These are phyloP conservation scores for Poecilobothrus nobilitatus DNA, from an alignment of 2,888 invertebrate genomes.

Conservation along the genomic window DNA sequence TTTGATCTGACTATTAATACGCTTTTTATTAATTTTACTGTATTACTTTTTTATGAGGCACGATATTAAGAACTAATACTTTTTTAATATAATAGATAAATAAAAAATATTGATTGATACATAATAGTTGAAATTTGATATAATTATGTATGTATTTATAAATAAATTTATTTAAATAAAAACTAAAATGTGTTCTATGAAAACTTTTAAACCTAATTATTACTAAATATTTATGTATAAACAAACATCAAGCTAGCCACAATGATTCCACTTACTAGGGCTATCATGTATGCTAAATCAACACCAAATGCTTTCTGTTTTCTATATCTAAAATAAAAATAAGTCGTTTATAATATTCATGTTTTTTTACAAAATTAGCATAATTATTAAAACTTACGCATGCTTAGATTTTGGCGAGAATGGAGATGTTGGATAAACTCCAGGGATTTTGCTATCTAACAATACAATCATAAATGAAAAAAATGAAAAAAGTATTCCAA, in stretches of 20 bases:
- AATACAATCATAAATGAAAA: conserved; percentile 54
- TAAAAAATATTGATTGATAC: no score
- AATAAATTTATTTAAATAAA: no score
- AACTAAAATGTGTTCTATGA: no score
- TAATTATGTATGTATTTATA: no score
- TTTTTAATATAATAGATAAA: no score
- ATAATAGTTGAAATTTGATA: no score
- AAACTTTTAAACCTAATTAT: no score
- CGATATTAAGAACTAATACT: no score
- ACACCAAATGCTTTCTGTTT: conserved; percentile 35
- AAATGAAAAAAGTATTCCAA: conserved; percentile 47
- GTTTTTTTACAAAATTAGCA: no score
- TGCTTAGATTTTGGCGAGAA: conserved; percentile 47
- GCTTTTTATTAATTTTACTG: no score
- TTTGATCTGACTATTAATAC: conserved; percentile 32
- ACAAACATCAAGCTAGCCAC: conserved; percentile 42
- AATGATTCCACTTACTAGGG: conserved; percentile 45
- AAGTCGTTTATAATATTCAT: conserved; percentile 17
- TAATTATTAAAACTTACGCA: conserved; percentile 34
- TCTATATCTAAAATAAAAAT: conserved; percentile 31
- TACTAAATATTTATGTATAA: conserved; percentile 7
- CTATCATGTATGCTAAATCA: conserved; percentile 47
- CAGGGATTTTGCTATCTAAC: conserved; percentile 53
- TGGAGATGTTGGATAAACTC: conserved; percentile 52
- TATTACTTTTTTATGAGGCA: no score